Evolutionary conservation across 2,888 invertebrate genomes (phyloP).

Genomic region (Apeira syringaria): DNA sequence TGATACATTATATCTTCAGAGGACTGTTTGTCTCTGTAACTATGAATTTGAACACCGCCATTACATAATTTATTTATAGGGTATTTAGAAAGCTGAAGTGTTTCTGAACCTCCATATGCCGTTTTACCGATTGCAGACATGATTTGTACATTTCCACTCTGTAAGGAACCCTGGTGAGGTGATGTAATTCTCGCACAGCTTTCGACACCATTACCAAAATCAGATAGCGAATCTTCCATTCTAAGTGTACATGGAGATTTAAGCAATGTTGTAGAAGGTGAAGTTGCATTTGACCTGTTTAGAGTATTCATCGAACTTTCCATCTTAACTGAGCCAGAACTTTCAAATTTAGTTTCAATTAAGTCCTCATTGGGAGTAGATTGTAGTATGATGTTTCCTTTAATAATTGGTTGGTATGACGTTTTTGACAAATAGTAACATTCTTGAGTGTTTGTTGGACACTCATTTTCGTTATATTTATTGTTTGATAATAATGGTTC

Average conservation of each 20-base stretch:
- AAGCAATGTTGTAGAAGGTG: constrained; percentile 35
- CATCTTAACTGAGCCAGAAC: constrained; percentile 38
- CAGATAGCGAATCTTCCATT: constrained; percentile 41
- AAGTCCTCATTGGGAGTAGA: constrained; percentile 3
- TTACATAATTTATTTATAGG: constrained; percentile 47
- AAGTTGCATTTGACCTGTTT: neutral
- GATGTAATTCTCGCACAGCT: constrained; percentile 10
- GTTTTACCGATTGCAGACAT: constrained; percentile 5
- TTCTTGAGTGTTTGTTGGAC: constrained; percentile 33
- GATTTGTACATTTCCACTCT: constrained; percentile 6
- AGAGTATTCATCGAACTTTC: constrained; percentile 9
- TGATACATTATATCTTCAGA: constrained; percentile 71
- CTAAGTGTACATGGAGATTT: constrained; percentile 41
- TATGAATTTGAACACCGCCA: constrained; percentile 68
- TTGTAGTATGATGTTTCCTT: constrained; percentile 10
- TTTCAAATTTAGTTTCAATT: constrained; percentile 40
- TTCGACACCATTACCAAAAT: constrained; percentile 34
- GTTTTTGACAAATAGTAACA: neutral
- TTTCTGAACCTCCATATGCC: constrained; percentile 1
- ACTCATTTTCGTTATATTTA: constrained; percentile 24
- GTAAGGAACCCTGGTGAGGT: neutral
- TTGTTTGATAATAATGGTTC: constrained; percentile 1
- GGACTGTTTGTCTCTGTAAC: constrained; percentile 56
- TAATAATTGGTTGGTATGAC: constrained; percentile 1
- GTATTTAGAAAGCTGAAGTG: constrained; percentile 25